Evolutionary conservation across 2,113 vertebrate genomes (phyloP).

Genomic region (Daphoenositta chrysoptera): DNA sequence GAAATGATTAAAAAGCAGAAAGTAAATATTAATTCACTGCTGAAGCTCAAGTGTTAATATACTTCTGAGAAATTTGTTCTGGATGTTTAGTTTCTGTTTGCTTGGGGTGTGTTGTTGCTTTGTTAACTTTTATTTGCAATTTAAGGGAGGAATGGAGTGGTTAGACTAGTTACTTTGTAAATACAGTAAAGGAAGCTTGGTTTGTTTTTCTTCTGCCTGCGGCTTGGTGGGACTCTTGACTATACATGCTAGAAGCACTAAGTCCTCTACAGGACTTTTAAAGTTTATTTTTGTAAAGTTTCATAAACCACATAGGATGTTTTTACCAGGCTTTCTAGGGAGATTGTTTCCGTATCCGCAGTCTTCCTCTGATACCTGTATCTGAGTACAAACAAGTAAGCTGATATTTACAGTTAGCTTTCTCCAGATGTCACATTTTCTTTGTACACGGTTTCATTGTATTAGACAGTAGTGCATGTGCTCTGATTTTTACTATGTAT

Average conservation of each 20-base stretch:
- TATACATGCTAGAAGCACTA: not conserved
- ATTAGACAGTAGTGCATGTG: not conserved
- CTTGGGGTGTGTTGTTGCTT: not conserved
- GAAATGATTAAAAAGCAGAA: not conserved
- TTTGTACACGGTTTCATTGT: not conserved
- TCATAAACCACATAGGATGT: rapidly evolving
- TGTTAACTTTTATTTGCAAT: not conserved
- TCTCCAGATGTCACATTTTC: not conserved
- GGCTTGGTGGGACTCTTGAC: not conserved
- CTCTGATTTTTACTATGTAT: not conserved
- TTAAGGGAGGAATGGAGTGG: not conserved
- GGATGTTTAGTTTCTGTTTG: not conserved
- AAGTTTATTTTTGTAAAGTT: not conserved
- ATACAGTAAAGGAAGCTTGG: not conserved
- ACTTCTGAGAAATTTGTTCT: not conserved
- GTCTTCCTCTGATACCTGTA: not conserved
- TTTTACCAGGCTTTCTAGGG: not conserved
- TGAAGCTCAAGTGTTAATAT: not conserved
- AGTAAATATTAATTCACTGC: not conserved
- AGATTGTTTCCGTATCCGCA: not conserved
- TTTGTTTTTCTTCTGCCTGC: not conserved
- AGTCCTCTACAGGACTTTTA: not conserved
- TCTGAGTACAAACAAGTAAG: not conserved
- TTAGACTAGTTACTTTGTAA: not conserved
- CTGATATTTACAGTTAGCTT: not conserved